Conservation (phyloP, 2,888 invertebrate species). For the Heliconius sara region DNA sequence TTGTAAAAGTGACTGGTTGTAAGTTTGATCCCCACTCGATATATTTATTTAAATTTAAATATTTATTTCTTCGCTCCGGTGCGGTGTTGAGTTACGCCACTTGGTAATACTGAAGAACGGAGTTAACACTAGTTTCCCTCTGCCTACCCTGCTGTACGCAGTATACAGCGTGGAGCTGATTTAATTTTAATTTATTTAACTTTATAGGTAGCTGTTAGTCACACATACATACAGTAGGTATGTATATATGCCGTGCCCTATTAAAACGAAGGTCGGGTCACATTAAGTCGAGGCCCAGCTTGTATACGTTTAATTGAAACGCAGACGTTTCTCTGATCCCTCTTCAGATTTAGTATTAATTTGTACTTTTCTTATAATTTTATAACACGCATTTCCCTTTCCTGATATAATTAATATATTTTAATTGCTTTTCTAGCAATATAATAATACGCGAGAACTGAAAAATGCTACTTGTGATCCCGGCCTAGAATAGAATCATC, state of each 20-base stretch:
- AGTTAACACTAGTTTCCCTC: not conserved
- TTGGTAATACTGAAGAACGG: too few relatives aligned
- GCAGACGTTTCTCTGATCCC: slow-evolving; percentile 24
- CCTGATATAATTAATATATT: not conserved
- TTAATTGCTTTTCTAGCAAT: not conserved
- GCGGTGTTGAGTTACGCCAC: too few relatives aligned
- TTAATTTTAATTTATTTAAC: not conserved
- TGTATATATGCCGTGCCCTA: slow-evolving; percentile 14
- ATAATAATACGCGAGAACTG: not conserved
- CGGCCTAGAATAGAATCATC: too few relatives aligned
- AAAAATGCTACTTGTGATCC: too few relatives aligned
- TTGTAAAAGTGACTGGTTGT: too few relatives aligned
- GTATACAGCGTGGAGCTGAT: not conserved
- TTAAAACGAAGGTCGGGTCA: slow-evolving; percentile 32
- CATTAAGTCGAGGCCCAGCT: slow-evolving; percentile 30
- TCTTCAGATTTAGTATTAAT: slow-evolving; percentile 17
- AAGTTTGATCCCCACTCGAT: too few relatives aligned
- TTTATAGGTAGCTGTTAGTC: slow-evolving; percentile 1
- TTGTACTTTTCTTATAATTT: slow-evolving; percentile 15
- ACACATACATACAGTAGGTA: not conserved
- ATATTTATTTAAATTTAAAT: too few relatives aligned
- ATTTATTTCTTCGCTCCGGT: too few relatives aligned
- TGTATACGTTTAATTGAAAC: slow-evolving; percentile 30
- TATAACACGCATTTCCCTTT: not conserved
- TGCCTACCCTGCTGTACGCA: not conserved